Base-by-base conservation (phyloP, 2,888 invertebrate species). In the Drosophila birchii region DNA sequence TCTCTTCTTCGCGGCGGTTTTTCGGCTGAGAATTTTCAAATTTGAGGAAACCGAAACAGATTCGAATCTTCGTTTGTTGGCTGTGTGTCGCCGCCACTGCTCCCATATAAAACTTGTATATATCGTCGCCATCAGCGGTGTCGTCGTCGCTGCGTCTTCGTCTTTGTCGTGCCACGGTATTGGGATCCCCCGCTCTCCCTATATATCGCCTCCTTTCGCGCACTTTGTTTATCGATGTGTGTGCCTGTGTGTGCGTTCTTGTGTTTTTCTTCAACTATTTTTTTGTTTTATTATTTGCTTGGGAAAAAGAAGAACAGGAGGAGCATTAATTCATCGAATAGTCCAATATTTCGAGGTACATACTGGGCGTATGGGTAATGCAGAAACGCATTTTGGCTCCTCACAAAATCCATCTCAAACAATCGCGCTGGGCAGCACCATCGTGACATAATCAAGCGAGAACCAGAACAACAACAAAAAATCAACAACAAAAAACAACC, bases 61-160 rank as follows among this genome's bases (percentile, higher is more conserved):
- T 90, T 81, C 81, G 90, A 89, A 92, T 91, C 91, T 91, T 91
- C 90, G 90, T 91, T 91, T 91, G 90, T 89, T 91, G 92, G 91
- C 92, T 89, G 91, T 91, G 90, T 87, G 84, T 84, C 81, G 83
- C 75, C 45, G 67, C 44, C 59, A 58, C 59, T 60, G 64, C 60
- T 39, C 26, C 54, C 26, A 53, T 45, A 39, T 55, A 55, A 53
- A 32, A 53, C 51, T 36, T 53, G 47, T 44, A 38, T 36, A 69
- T 79, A 55, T 72, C 53, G 39, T 59, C 69, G 53, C 18, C 53
- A 38, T 54, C 53, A 53, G 53, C 53, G 51, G 34, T 51, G 23
- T 56, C 41, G 63, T 58, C 56, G 63, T 58, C 56, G 67, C 53
- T 61, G 59, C 64, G 79, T 76, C 47, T 62, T 77, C 76, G 76